Evolutionary conservation across 2,113 vertebrate genomes (phyloP).

Genomic region (Promerops cafer): DNA sequence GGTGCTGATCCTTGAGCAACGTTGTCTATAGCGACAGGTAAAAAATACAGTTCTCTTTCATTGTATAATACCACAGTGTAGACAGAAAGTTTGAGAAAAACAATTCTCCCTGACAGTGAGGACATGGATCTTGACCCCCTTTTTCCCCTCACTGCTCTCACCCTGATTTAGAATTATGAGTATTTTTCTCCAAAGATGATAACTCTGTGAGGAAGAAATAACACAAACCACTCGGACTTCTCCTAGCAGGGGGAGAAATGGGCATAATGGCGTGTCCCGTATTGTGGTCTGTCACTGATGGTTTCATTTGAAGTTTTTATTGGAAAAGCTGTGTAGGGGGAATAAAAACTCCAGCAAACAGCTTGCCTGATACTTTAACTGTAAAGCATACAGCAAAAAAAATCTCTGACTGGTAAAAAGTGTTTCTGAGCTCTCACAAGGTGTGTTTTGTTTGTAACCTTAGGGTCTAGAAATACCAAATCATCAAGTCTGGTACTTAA

Average conservation of each 20-base stretch:
- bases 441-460: not conserved
- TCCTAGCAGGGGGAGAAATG: not conserved
- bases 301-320: conserved; percentile 15
- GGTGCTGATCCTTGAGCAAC: not conserved
- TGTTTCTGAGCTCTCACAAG: not conserved
- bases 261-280: not conserved
- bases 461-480: conserved; percentile 6
- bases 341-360: not conserved
- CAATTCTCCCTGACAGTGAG: not conserved
- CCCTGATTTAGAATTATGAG: not conserved
- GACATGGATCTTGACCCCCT: not conserved
- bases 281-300: not conserved
- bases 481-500: not conserved
- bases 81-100: not conserved
- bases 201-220: not conserved
- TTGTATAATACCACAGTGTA: not conserved
- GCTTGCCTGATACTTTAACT: not conserved
- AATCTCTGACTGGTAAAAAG: not conserved
- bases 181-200: not conserved
- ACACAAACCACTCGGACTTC: not conserved
- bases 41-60: not conserved
- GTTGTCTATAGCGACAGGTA: not conserved
- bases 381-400: not conserved
- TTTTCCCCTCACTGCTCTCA: not conserved
- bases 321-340: not conserved